Base-by-base conservation (phyloP, 2,797 vertebrate genomes). In the Stomatorhinus walkeri region DNA sequence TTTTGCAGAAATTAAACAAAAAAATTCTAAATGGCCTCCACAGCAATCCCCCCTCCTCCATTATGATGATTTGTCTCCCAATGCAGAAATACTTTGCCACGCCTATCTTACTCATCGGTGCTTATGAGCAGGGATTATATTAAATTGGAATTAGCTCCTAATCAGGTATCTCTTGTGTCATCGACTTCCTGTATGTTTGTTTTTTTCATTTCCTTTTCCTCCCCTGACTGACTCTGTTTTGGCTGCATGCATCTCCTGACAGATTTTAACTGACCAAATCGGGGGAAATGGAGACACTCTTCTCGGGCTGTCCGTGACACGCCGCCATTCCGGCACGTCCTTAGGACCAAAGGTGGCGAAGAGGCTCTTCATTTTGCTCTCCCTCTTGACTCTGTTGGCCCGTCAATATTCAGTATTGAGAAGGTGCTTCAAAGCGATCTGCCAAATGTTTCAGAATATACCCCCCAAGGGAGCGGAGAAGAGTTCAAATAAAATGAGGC, bases 71-170 rank as follows among this genome's bases (percentile, higher is more conserved):
- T 90, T 88, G 87, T 88, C 88, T 88, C 91, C 90, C 24, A 56
- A 16, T 88, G 88, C 88, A 54, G 87, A 88, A 81, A 88, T 86
- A 64, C 54, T 56, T 87, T 89, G 52, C 88, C 88, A 81, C 68
- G 48, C 59, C 19, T 28, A 10, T n/a, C 87, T 83, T 89, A 76
- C 61, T 76, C 89, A 81, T 36, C 14, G n/a, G 22, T 46, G 49
- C 85, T 87, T 88, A 85, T 89, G 83, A 85, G 54, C 59, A 28
- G 79, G 87, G 87, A 90, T 91, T 89, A 87, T 84, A 92, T 91
- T 91, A 89, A 90, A 90, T 89, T 87, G 76, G 68, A 89, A 89
- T 93, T 92, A 90, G 88, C 89, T 91, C 86, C 86, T 90, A 91
- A 90, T 88, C 89, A 89, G 88, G 87, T 88, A 54, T 84, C 85